These are phyloP conservation scores for Apteryx mantelli DNA, from an alignment of 2,113 vertebrate genomes.

Conservation along the genomic window DNA sequence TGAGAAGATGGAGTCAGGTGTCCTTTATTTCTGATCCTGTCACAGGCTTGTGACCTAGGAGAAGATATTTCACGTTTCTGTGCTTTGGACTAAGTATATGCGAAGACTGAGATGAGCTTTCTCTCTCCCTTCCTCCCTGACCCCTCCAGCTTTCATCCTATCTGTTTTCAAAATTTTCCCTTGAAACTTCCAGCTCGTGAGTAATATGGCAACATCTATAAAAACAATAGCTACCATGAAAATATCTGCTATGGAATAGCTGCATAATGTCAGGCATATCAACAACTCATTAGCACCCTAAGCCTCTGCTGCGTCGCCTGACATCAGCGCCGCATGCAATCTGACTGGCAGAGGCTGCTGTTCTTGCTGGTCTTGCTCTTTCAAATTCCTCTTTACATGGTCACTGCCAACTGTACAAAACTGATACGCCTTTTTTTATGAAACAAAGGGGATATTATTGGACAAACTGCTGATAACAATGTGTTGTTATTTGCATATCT, in stretches of 20 bases:
- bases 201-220: slow-evolving; percentile 6
- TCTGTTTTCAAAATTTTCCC: slow-evolving; percentile 29
- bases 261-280: slow-evolving; percentile 25
- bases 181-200: slow-evolving; percentile 1
- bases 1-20: neutral
- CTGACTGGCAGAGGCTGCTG: slow-evolving; percentile 54
- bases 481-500: slow-evolving; percentile 58
- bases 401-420: slow-evolving; percentile 53
- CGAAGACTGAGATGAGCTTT: neutral
- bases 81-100: neutral
- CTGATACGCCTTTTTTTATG: slow-evolving; percentile 55
- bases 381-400: slow-evolving; percentile 61
- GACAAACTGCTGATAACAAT: slow-evolving; percentile 51
- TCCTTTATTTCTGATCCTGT: neutral
- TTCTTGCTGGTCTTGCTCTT: slow-evolving; percentile 64
- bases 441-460: slow-evolving; percentile 63
- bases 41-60: neutral
- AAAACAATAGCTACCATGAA: slow-evolving; percentile 6
- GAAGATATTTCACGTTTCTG: neutral
- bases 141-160: neutral
- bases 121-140: neutral
- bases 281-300: slow-evolving; percentile 52
- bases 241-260: slow-evolving; percentile 7
- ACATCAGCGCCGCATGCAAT: slow-evolving; percentile 30
- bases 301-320: slow-evolving; percentile 36